Conservation (phyloP, 2,797 vertebrate genomes). For the Sebastiscus albofasciatus region DNA sequence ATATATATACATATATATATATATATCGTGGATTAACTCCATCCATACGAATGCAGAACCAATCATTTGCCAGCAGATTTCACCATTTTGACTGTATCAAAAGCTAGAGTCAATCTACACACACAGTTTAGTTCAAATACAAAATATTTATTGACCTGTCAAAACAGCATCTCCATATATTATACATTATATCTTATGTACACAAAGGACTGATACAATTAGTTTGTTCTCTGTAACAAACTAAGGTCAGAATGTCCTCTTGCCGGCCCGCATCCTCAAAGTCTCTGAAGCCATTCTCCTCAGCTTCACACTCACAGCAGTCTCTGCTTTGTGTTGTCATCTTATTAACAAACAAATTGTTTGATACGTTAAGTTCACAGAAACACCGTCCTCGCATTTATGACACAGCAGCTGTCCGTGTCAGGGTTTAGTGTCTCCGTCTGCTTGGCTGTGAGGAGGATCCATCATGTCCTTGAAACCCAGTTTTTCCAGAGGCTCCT, state of each 20-base stretch:
- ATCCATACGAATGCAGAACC: background rate
- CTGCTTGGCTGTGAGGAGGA: constrained; percentile 65
- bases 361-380: background rate
- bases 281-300: background rate
- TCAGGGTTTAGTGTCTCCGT: constrained; percentile 61
- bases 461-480: constrained; percentile 89
- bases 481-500: constrained; percentile 89
- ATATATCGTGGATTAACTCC: background rate
- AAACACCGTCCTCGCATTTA: background rate
- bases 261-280: background rate
- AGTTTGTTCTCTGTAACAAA: background rate
- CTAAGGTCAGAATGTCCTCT: background rate
- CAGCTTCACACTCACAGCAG: background rate
- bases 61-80: background rate
- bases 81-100: background rate
- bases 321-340: background rate
- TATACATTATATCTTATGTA: constrained; percentile 40
- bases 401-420: background rate
- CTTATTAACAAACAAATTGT: background rate
- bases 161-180: constrained; percentile 31
- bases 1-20: rapidly evolving
- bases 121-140: constrained; percentile 4
- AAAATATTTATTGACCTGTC: constrained; percentile 43
- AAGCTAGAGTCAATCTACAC: background rate
- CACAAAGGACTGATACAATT: background rate